Conservation (phyloP, 2,797 vertebrate species). For the Anisognathus igniventris region DNA sequence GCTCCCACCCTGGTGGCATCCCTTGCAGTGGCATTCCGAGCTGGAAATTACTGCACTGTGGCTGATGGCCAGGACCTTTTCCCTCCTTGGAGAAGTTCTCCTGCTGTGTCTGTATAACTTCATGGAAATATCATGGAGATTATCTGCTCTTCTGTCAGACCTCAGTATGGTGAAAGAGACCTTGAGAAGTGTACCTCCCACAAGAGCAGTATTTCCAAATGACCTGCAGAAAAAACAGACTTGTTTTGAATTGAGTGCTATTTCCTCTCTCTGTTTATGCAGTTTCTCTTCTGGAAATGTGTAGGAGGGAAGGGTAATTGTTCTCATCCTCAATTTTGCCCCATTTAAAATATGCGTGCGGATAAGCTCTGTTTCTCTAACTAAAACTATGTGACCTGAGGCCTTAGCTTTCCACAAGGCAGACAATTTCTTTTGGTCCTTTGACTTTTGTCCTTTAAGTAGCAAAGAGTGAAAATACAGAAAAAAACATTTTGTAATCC, state of each 20-base stretch:
- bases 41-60: not conserved
- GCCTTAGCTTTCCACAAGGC: not conserved
- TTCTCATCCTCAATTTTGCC: not conserved
- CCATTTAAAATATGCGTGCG: not conserved
- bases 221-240: not conserved
- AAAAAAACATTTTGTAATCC: not conserved
- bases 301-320: not conserved
- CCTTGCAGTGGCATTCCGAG: not conserved
- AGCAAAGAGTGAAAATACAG: not conserved
- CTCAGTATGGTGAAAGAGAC: not conserved
- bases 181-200: not conserved
- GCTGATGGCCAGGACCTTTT: not conserved
- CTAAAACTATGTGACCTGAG: not conserved
- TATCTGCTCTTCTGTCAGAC: not conserved
- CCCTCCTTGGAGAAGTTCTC: not conserved
- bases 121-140: not conserved
- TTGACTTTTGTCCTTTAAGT: not conserved
- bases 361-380: not conserved
- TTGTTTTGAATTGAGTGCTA: not conserved
- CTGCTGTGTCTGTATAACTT: not conserved
- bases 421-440: not conserved
- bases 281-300: not conserved
- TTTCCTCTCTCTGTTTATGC: not conserved
- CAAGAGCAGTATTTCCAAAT: not conserved
- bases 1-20: not conserved